These are phyloP conservation scores for Drosophila mimica DNA, from an alignment of 2,888 invertebrate genomes.

Conservation along the genomic window DNA sequence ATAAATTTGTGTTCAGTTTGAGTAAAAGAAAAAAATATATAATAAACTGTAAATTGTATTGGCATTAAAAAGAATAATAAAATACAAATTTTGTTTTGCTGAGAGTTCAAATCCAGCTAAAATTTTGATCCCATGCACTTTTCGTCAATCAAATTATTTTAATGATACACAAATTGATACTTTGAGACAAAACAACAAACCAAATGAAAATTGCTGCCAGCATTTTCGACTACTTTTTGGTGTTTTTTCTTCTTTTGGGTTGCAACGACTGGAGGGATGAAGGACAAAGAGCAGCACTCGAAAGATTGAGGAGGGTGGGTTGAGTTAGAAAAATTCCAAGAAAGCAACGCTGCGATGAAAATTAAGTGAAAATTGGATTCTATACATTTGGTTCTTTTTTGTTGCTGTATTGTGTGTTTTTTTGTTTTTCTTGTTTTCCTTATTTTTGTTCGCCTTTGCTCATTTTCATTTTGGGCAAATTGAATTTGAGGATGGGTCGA, in stretches of 20 bases:
- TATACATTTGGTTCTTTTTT: slow-evolving; percentile 53
- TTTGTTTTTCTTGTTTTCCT: slow-evolving; percentile 4
- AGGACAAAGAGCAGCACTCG: not conserved
- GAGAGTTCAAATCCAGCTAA: no score
- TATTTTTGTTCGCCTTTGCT: slow-evolving; percentile 29
- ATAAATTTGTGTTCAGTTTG: no score
- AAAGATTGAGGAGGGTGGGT: slow-evolving; percentile 3
- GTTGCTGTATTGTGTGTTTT: slow-evolving; percentile 4
- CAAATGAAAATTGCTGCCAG: slow-evolving; percentile 76
- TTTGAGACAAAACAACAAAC: slow-evolving; percentile 80
- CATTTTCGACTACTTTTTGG: slow-evolving; percentile 66
- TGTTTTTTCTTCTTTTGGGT: slow-evolving; percentile 18
- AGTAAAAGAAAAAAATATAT: no score
- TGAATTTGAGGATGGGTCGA: slow-evolving; percentile 50
- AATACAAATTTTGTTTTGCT: no score
- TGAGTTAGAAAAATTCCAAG: slow-evolving; percentile 42
- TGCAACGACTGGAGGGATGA: slow-evolving; percentile 8
- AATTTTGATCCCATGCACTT: no score
- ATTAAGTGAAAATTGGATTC: slow-evolving; percentile 79
- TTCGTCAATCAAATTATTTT: slow-evolving; percentile 78
- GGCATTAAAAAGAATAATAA: no score
- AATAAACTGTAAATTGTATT: no score
- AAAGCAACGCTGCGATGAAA: slow-evolving; percentile 61
- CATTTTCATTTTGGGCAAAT: slow-evolving; percentile 57
- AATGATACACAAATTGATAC: slow-evolving; percentile 83